phyloP scores from a whole-genome alignment of 2,797 vertebrate species.

The Enteromius mattozi region DNA sequence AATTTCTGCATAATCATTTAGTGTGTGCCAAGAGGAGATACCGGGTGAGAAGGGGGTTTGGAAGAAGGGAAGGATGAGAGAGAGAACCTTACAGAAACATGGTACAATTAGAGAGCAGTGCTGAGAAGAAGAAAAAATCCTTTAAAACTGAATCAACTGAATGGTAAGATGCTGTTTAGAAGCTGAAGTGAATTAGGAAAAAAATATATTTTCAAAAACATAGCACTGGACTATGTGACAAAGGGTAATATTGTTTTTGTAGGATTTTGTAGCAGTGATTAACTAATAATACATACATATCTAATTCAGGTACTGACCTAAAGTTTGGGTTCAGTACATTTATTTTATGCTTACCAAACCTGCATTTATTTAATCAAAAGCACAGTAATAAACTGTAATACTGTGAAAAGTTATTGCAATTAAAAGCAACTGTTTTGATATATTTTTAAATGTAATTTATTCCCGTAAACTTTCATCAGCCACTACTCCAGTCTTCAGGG shows the following conservation, averaged over 20 bases:
- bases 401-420: not conserved
- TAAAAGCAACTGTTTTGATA: not conserved
- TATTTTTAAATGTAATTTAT: not conserved
- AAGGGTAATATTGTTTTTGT: too few species aligned
- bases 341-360: not conserved
- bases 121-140: not conserved
- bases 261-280: not conserved
- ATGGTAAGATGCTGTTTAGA: not conserved
- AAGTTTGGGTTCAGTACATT: not conserved
- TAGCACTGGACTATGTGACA: not conserved
- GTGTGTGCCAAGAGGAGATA: conserved; percentile 41
- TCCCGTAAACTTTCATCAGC: not conserved
- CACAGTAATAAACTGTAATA: not conserved
- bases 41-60: conserved; percentile 21
- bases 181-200: not conserved
- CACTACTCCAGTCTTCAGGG: not conserved
- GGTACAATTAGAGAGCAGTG: not conserved
- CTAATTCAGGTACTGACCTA: not conserved
- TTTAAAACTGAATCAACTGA: not conserved
- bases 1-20: conserved; percentile 71
- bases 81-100: not conserved
- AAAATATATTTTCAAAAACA: not conserved
- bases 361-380: not conserved
- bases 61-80: conserved; percentile 4
- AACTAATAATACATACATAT: not conserved